Evolutionary conservation across 2,797 vertebrate genomes (phyloP).

Genomic region (Xiphorhynchus erythropygius): DNA sequence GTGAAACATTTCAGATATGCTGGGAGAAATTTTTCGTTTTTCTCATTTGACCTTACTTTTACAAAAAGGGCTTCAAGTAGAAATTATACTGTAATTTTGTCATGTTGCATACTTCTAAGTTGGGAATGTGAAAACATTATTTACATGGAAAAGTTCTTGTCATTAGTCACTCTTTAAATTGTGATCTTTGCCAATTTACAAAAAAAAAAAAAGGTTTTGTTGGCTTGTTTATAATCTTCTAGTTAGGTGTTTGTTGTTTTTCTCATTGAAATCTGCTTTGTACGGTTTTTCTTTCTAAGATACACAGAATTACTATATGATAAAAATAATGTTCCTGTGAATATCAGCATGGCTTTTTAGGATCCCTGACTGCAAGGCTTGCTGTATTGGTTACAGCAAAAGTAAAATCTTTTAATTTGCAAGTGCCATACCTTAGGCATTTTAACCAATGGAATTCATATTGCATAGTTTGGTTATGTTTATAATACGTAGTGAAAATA

Average conservation of each 20-base stretch:
- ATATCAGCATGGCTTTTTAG: background rate
- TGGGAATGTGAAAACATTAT: background rate
- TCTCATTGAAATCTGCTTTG: background rate
- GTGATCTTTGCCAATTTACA: background rate
- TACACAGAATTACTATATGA: background rate
- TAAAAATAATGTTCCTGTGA: background rate
- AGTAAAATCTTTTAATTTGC: background rate
- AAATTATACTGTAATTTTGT: background rate
- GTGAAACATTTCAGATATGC: background rate
- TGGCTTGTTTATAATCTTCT: background rate
- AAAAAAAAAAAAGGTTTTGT: background rate
- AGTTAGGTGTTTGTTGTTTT: background rate
- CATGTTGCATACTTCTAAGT: background rate
- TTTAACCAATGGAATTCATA: background rate
- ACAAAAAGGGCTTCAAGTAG: background rate
- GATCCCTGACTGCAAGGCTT: background rate
- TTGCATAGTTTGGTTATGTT: background rate
- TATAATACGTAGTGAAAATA: background rate
- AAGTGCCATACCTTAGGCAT: background rate
- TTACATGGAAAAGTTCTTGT: background rate
- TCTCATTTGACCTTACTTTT: background rate
- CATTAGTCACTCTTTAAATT: background rate
- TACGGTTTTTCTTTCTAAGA: background rate
- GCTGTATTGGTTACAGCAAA: background rate
- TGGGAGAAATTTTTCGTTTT: background rate